These are phyloP conservation scores for Macrosoma leucophasiata DNA, from an alignment of 2,888 invertebrate species.

Conservation along the genomic window DNA sequence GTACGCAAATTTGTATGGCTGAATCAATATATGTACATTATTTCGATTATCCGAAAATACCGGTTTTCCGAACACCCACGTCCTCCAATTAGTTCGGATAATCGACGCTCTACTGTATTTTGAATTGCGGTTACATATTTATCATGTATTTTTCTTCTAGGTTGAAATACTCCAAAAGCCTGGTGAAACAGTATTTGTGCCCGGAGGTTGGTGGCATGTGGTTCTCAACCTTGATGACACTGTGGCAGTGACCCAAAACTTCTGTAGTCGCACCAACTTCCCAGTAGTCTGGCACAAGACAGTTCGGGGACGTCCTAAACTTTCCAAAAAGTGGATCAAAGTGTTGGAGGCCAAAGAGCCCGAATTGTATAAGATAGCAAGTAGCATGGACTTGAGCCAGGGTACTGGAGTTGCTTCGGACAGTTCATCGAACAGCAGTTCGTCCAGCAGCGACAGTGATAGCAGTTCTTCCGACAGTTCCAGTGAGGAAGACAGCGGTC, in stretches of 20 bases:
- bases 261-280: constrained; percentile 96
- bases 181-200: constrained; percentile 98
- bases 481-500: constrained; percentile 86
- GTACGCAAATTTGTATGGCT: too few species aligned
- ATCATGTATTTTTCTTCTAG: constrained; percentile 56
- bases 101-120: too few species aligned
- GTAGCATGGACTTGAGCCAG: constrained; percentile 87
- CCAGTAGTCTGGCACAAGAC: constrained; percentile 99
- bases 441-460: constrained; percentile 81
- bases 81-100: too few species aligned
- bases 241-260: constrained; percentile 98
- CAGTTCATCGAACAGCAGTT: constrained; percentile 91
- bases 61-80: too few species aligned
- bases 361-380: constrained; percentile 85
- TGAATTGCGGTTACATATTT: constrained; percentile 1
- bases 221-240: constrained; percentile 97
- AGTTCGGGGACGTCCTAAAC: constrained; percentile 94
- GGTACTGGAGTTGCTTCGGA: constrained; percentile 96
- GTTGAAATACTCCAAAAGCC: constrained; percentile 96
- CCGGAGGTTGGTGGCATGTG: constrained; percentile 99
- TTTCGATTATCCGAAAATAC: too few species aligned
- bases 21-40: too few species aligned
- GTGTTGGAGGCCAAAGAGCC: constrained; percentile 82
- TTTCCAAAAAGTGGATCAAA: constrained; percentile 94
- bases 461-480: constrained; percentile 71